phyloP scores from a whole-genome alignment of 2,113 vertebrate species.

The Rattus norvegicus region DNA sequence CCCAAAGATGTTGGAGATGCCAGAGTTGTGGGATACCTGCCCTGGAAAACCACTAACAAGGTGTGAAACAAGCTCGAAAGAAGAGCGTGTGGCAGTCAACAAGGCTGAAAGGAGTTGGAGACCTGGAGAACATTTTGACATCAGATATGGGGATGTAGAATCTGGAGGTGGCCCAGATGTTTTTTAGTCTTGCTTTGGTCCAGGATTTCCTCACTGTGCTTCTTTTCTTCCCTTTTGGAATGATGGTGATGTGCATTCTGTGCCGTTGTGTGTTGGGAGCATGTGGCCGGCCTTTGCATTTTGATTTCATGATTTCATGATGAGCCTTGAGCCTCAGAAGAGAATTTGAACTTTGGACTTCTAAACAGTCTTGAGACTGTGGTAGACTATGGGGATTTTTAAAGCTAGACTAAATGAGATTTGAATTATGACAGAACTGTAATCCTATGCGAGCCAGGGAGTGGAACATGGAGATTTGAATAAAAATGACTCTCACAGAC shows the following conservation, averaged over 20 bases:
- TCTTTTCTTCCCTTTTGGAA: background rate
- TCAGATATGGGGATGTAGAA: background rate
- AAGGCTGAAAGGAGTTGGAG: background rate
- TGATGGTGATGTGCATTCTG: background rate
- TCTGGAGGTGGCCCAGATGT: background rate
- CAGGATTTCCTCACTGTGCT: background rate
- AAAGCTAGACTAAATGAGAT: background rate
- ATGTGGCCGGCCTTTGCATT: background rate
- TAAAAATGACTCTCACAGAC: background rate
- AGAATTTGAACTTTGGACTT: background rate
- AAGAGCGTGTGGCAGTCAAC: background rate
- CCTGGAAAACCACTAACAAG: background rate
- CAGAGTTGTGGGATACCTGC: background rate
- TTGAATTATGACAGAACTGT: background rate
- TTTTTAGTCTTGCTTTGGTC: background rate
- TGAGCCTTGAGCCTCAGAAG: background rate
- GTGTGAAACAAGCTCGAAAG: fast-evolving
- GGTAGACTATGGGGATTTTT: background rate
- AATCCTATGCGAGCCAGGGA: background rate
- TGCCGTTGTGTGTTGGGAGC: no score
- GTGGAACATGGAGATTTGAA: no score
- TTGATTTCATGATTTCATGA: background rate
- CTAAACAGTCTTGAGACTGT: background rate
- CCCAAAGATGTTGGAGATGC: background rate
- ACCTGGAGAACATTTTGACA: background rate